Evolutionary conservation across 2,888 invertebrate genomes (phyloP).

Genomic region (Phortica magna): DNA sequence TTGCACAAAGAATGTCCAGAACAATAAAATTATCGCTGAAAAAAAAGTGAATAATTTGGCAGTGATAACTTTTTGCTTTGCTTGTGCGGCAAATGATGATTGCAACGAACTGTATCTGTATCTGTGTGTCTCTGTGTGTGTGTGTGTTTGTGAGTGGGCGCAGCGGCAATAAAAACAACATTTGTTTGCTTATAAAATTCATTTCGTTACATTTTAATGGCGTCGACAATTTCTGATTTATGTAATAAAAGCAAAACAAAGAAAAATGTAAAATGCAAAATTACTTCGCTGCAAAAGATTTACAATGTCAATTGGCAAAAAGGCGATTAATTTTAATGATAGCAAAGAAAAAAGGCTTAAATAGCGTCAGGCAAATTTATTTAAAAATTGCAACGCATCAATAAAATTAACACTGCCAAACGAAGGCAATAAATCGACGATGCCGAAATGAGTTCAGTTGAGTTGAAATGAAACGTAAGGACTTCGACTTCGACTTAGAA

Average conservation of each 20-base stretch:
- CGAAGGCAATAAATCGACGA: conserved; percentile 68
- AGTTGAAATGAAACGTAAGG: conserved; percentile 55
- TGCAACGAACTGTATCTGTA: no score
- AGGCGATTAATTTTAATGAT: conserved; percentile 71
- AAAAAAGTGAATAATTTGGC: conserved; percentile 29
- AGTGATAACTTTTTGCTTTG: neutral
- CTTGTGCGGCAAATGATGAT: neutral
- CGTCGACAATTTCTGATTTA: conserved; percentile 41
- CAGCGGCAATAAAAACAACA: neutral
- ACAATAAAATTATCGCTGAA: conserved; percentile 43
- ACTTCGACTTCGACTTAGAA: conserved; percentile 54
- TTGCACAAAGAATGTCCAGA: conserved; percentile 32
- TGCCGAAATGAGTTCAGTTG: no score
- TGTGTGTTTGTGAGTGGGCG: neutral
- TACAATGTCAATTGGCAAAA: conserved; percentile 43
- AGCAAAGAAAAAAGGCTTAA: conserved; percentile 12
- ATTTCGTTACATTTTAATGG: conserved; percentile 40
- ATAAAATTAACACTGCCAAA: conserved; percentile 68
- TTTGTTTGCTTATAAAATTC: conserved; percentile 19
- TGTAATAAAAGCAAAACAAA: conserved; percentile 45
- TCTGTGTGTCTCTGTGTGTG: no score
- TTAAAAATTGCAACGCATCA: conserved; percentile 60
- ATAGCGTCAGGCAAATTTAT: conserved; percentile 34
- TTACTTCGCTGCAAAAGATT: conserved; percentile 11
- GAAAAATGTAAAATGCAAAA: conserved; percentile 22